Evolutionary conservation across 2,797 vertebrate genomes (phyloP), one percentile per base, ranked within the genome.

Genomic region (Aplochiton taeniatus): DNA sequence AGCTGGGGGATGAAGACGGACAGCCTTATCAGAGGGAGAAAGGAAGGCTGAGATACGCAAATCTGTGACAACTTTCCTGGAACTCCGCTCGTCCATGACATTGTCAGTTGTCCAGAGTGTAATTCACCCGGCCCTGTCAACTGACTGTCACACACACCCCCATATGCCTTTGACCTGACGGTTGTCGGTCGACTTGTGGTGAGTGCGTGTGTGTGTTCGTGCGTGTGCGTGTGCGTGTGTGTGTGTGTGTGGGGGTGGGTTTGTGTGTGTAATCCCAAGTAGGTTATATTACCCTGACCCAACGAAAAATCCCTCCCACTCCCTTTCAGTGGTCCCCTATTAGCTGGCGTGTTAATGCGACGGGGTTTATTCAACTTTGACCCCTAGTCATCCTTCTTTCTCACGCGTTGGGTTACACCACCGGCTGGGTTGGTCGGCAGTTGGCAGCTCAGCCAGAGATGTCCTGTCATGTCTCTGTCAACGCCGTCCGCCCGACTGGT

Each of bases 321-420:
- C 78, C 61, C 72, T 78, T 73, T 77, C 75, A 79, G 74, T 78
- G 58, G 72, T 7, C 18, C 84, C 31, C 2, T 88, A 79, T 75
- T 80, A 75, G 73, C 65, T 65, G 79, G 85, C 62, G 85, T 89
- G 88, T 90, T 88, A 83, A 86, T 85, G 73, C 69, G 70, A 61
- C 11, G 52, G 42, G 9, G 8, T 73, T 72, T 70, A 63, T 79
- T 76, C 71, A 78, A 63, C 71, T 50, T n/a, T 69, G 66, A 20
- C 67, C 16, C 72, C 61, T 42, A 68, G 45, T 82, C 73, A 75
- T 66, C 63, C 41, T 42, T 69, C 66, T 72, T 48, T 78, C 65
- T 60, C 19, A 0, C 51, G 31, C 31, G 31, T 31, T 6, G 6
- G 31, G 31, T 73, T 67, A 73, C 72, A 65, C 58, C 63, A 42